These are phyloP conservation scores for Eupristina koningsbergeri DNA, from an alignment of 1,140 invertebrate species.

Conservation along the genomic window DNA sequence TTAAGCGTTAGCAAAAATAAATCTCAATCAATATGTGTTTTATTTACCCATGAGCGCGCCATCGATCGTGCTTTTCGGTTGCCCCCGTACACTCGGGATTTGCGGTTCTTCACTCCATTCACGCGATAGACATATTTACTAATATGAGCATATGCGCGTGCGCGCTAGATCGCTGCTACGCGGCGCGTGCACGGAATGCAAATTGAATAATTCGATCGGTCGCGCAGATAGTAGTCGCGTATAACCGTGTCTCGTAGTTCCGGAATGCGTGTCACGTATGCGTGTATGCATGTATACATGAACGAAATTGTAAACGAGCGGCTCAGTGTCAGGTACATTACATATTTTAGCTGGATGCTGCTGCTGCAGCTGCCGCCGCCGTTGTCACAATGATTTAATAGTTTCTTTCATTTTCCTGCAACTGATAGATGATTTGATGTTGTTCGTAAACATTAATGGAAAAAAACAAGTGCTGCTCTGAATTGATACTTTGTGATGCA, in stretches of 20 bases:
- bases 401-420: not conserved
- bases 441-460: too few relatives aligned
- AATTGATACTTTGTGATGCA: too few relatives aligned
- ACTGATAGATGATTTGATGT: not conserved
- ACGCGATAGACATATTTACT: not conserved
- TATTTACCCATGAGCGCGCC: too few relatives aligned
- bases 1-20: too few relatives aligned
- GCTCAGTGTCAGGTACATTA: constrained; percentile 7
- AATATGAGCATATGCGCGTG: not conserved
- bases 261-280: constrained; percentile 18
- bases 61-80: too few relatives aligned
- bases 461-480: too few relatives aligned
- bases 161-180: constrained; percentile 3
- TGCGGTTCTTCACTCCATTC: not conserved
- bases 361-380: not conserved
- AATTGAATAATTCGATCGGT: constrained; percentile 49
- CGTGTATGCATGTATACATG: not conserved
- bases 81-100: too few relatives aligned
- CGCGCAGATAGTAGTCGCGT: constrained; percentile 3
- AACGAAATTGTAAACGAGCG: not conserved
- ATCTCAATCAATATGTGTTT: too few relatives aligned
- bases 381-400: constrained; percentile 22
- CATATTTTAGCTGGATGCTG: constrained; percentile 21
- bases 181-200: constrained; percentile 23
- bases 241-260: constrained; percentile 30